Conservation (phyloP, 2,797 vertebrate genomes). For the Perodicticus potto region DNA sequence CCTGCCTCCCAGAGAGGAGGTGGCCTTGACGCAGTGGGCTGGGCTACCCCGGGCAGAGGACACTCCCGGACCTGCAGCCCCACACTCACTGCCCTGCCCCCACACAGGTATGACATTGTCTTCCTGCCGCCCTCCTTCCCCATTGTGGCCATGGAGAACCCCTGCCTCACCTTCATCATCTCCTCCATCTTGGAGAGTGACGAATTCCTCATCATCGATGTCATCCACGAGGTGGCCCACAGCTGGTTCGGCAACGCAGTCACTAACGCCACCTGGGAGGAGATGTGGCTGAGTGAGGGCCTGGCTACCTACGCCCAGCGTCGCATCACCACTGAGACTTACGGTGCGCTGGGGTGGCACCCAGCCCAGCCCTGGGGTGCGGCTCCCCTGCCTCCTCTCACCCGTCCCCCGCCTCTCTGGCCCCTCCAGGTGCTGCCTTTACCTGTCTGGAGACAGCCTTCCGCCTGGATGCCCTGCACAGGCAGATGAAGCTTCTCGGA, state of each 20-base stretch:
- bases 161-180: conserved; percentile 98
- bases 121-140: conserved; percentile 98
- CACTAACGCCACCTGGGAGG: conserved; percentile 98
- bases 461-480: conserved; percentile 96
- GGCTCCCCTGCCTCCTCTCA: fast-evolving
- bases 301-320: conserved; percentile 97
- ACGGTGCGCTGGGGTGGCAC: conserved; percentile 87
- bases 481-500: conserved; percentile 96
- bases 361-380: not conserved
- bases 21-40: not conserved
- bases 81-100: not conserved
- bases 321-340: conserved; percentile 96
- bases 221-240: conserved; percentile 97
- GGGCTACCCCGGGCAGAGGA: not conserved
- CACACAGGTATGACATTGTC: conserved; percentile 95
- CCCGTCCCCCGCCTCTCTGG: fast-evolving
- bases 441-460: conserved; percentile 97
- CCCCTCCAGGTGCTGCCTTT: conserved; percentile 93
- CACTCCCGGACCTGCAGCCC: not conserved
- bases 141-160: conserved; percentile 99
- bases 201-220: conserved; percentile 96
- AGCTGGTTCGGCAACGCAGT: conserved; percentile 99
- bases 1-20: not conserved
- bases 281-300: conserved; percentile 99
- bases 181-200: conserved; percentile 98